Base-by-base conservation (phyloP, 2,888 invertebrate genomes). In the Epinotia brunnichana region DNA sequence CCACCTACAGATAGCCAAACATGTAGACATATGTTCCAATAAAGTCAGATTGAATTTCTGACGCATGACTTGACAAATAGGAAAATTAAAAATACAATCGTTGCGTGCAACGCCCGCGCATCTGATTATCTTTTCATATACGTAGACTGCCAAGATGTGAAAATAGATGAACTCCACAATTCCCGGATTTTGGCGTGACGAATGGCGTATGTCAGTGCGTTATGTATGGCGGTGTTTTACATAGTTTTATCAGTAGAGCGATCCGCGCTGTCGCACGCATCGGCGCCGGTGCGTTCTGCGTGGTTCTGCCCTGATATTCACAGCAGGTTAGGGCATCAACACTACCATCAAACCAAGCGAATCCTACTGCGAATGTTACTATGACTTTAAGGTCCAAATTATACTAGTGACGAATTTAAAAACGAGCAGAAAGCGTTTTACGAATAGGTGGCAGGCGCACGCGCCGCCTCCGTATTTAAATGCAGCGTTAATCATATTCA, bases 1-100 rank as follows among this genome's bases (percentile, higher is more conserved):
- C 86, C 82, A 89, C 90, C 92, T 91, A 88, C 11, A 76, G 70
- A 78, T 70, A 70, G 13, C 66, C 61, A 76, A 51, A 74, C 74
- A 76, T 61, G 63, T 53, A 60, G 74, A 44, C 64, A 54, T 41
- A 41, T 56, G 39, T 51, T 35, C 29, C 21, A 17, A 29, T 44
- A 11, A 61, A 61, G 44, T 60, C 29, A 53, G 62, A 39, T 60
- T 64, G 35, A 29, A 70, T 57, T 70, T 56, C 70, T 44, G 63
- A 39, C 62, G 39, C 69, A 66, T 29, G 44, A 61, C 69, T 54
- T 56, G 44, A 62, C 56, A 57, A 61, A 67, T 61, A n/a, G 13
- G 35, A 13, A 54, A 61, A 61, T 5, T 67, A 67, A 67, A 68
- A 68, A 62, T 62, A 72, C 66, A 60, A 53, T 67, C 64, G 19